Evolutionary conservation across 2,113 vertebrate genomes (phyloP), one percentile per base, ranked within the genome.

Genomic region (Xenopus laevis): DNA sequence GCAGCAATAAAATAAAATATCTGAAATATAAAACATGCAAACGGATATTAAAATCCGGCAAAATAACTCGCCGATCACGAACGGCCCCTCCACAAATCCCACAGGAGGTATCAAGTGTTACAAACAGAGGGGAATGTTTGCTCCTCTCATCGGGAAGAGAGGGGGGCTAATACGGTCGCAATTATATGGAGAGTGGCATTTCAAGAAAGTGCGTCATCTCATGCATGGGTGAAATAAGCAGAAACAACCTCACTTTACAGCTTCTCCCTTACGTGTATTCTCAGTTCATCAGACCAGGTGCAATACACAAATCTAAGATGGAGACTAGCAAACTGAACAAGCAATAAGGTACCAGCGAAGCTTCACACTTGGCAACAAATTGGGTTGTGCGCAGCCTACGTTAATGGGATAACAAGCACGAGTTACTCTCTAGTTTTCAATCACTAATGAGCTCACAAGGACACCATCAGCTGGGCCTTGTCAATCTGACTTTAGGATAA

Each of bases 391-490:
- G 13, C 7, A 60, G 58, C 8, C 10, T 13, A 16, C 1, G 65
- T 61, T 64, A 52, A 33, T 33, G 21, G 20, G 65, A 61, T 50
- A 50, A n/a, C 15, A n/a, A 16, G 17, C 15, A 55, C 53, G 68
- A 57, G 65, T 68, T 50, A 40, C 45, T 18, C 45, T 61, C 21
- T 60, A 60, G 15, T 12, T 60, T 60, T 23, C 58, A 10, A 18
- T 27, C 18, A 23, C 20, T 60, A 23, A 68, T 68, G 46, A 45
- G 55, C 73, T 63, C 40, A 70, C 60, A 77, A 45, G 72, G 64
- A 46, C 50, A 44, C 27, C 10, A 40, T 77, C 74, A 70, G 66
- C 74, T 77, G 74, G 67, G 46, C 4, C 30, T 33, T 64, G 67
- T 77, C 74, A 69, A 77, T 77, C 74, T 64, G 17, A 57, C 18